Conservation (phyloP, 2,888 invertebrate genomes). For the Helleia helle region DNA sequence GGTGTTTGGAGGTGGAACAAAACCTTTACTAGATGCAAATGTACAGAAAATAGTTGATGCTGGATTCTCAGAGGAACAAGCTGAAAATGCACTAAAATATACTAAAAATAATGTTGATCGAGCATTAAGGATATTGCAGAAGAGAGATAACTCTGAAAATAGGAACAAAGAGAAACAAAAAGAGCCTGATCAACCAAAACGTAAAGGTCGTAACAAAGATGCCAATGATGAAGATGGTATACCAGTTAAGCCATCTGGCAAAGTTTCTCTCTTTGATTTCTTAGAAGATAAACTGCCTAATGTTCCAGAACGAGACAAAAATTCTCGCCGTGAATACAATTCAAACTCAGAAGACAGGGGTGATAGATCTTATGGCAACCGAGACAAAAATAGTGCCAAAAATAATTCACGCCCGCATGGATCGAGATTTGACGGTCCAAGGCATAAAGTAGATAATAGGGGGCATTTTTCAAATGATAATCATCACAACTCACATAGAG, state of each 20-base stretch:
- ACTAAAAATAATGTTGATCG: constrained; percentile 83
- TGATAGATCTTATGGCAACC: constrained; percentile 41
- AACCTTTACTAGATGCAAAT: constrained; percentile 81
- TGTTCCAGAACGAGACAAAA: constrained; percentile 62
- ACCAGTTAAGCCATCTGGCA: constrained; percentile 82
- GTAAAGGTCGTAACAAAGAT: constrained; percentile 63
- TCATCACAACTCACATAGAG: constrained; percentile 42
- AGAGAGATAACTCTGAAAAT: constrained; percentile 65
- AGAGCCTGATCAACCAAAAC: constrained; percentile 53
- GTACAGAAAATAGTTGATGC: constrained; percentile 86
- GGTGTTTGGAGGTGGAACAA: constrained; percentile 78
- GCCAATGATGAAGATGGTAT: constrained; percentile 71
- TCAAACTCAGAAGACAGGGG: constrained; percentile 40
- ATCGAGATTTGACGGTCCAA: constrained; percentile 42
- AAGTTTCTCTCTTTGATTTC: constrained; percentile 87
- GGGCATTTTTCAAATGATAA: constrained; percentile 53
- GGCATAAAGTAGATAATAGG: constrained; percentile 45
- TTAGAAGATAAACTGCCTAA: constrained; percentile 84
- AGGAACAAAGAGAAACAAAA: constrained; percentile 58
- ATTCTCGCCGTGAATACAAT: constrained; percentile 39
- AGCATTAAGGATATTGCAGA: constrained; percentile 79
- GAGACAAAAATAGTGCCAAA: constrained; percentile 49
- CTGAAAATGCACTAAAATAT: constrained; percentile 80
- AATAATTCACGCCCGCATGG: constrained; percentile 43
- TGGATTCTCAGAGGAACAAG: constrained; percentile 84